Evolutionary conservation across 2,888 invertebrate genomes (phyloP), one percentile per base, ranked within the genome.

Genomic region (Agrochola lychnidis): DNA sequence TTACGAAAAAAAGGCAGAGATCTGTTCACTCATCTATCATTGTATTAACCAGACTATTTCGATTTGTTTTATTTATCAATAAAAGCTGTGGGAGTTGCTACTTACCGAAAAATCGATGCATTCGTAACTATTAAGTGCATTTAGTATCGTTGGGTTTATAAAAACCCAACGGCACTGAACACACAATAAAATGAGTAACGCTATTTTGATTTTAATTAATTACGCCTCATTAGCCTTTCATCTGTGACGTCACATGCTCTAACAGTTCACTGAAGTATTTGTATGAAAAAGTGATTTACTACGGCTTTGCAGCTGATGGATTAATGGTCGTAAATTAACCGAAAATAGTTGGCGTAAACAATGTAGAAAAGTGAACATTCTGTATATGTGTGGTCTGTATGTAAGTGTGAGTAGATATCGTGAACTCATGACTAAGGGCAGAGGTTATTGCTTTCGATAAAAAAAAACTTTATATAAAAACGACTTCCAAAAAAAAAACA

Each of bases 291-390:
- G 63, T 62, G 71, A 82, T 82, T 80, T 59, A 84, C 68, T 63
- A 48, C 66, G 36, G 19, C 14, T 25, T 48, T 42, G 75, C 14
- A 30, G 68, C 53, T 51, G 84, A 81, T 73, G 64, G 72, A 79
- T 59, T 78, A 78, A 83, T 69, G 68, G 16, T 22, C 42, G 14
- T 51, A 9, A 36, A 72, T 83, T 73, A 79, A 40, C 79, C 36
- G 64, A 12, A 73, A 71, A 67, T 71, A 71, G 80, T 74, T 71
- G 14, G 36, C n/a, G 84, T 66, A 71, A 84, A 80, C 68, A 71
- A 62, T 66, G 59, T 53, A 36, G 25, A 30, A 51, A 51, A 56
- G 56, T 61, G 48, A 68, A 70, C 70, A 57, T n/a, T 9, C 40
- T 51, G 19, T 62, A n/a, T 66, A 45, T 30, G 40, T 51, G 73